phyloP scores from a whole-genome alignment of 2,888 invertebrate species.

The Drosophila ustulata region DNA sequence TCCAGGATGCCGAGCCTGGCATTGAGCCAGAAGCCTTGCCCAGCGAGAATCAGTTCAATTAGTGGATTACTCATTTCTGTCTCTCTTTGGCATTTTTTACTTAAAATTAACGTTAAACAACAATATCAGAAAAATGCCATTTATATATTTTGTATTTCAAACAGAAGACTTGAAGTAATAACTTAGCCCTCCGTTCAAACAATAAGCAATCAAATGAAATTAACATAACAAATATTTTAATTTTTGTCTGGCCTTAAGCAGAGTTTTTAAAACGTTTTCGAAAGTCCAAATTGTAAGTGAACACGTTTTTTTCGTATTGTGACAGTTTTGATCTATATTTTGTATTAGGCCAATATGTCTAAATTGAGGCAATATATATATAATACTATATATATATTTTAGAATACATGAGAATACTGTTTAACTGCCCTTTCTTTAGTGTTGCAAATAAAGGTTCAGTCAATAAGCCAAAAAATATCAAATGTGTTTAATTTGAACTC shows the following conservation, averaged over 20 bases:
- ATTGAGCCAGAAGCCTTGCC: constrained; percentile 18
- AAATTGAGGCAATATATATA: constrained; percentile 58
- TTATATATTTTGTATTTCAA: constrained; percentile 11
- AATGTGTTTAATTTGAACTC: background rate
- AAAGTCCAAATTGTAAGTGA: constrained; percentile 35
- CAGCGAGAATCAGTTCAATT: constrained; percentile 63
- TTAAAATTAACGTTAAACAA: background rate
- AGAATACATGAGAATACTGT: constrained; percentile 17
- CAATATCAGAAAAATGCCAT: constrained; percentile 11
- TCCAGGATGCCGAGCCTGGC: constrained; percentile 25
- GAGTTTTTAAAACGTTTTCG: constrained; percentile 59
- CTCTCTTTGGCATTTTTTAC: constrained; percentile 22
- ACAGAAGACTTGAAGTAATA: constrained; percentile 49
- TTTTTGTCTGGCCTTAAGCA: constrained; percentile 50
- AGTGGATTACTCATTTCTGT: constrained; percentile 23
- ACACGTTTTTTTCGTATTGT: constrained; percentile 51
- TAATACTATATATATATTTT: constrained; percentile 20
- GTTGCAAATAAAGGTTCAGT: constrained; percentile 65
- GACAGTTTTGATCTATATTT: constrained; percentile 41
- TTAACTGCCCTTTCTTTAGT: constrained; percentile 48
- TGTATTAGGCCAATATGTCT: constrained; percentile 50
- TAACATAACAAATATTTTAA: constrained; percentile 33
- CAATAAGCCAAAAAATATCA: constrained; percentile 1
- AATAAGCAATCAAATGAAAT: constrained; percentile 45
- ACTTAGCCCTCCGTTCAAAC: constrained; percentile 62